A percentile compares a stretch with the other conserved stretches of the same genome.
phyloP scores from a whole-genome alignment of 2,888 invertebrate genomes.

The Brachypterus glaber region DNA sequence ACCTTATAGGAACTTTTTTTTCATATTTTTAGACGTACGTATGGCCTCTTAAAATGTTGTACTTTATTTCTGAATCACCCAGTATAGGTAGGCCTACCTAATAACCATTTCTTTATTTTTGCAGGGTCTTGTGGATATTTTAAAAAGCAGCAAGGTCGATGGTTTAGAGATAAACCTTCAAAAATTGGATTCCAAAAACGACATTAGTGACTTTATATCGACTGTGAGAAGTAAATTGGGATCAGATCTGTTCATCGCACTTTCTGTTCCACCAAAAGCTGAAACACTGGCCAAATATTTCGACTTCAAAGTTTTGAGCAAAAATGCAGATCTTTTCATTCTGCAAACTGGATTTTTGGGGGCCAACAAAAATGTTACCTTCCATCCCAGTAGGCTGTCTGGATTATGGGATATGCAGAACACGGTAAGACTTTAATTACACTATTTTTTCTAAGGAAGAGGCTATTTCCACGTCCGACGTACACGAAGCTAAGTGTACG shows the following conservation, averaged over 20 bases:
- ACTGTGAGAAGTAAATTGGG: slow-evolving; percentile 41
- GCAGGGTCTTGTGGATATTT: slow-evolving; percentile 41
- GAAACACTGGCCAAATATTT: slow-evolving; percentile 62
- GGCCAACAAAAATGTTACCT: slow-evolving; percentile 56
- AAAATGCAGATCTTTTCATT: slow-evolving; percentile 57
- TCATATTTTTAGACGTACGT: no score
- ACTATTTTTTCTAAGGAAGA: no score
- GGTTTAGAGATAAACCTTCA: slow-evolving; percentile 35
- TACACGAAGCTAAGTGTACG: no score
- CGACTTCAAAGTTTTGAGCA: slow-evolving; percentile 55
- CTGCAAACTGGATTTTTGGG: slow-evolving; percentile 59
- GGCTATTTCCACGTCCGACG: no score
- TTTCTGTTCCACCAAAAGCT: slow-evolving; percentile 55
- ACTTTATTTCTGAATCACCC: no score
- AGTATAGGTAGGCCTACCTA: no score
- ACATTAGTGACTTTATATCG: slow-evolving; percentile 45
- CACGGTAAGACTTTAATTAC: no score
- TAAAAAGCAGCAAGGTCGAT: slow-evolving; percentile 34
- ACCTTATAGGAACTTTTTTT: no score
- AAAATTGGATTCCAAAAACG: slow-evolving; percentile 34
- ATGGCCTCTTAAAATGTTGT: no score
- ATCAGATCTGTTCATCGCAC: slow-evolving; percentile 46
- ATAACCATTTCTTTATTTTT: no score
- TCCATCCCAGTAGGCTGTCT: slow-evolving; percentile 65
- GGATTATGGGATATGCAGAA: slow-evolving; percentile 70